A percentile compares a stretch with the other conserved stretches of the same genome.
phyloP scores from a whole-genome alignment of 1,140 invertebrate genomes.

The Macrotrachela quadricornifera region DNA sequence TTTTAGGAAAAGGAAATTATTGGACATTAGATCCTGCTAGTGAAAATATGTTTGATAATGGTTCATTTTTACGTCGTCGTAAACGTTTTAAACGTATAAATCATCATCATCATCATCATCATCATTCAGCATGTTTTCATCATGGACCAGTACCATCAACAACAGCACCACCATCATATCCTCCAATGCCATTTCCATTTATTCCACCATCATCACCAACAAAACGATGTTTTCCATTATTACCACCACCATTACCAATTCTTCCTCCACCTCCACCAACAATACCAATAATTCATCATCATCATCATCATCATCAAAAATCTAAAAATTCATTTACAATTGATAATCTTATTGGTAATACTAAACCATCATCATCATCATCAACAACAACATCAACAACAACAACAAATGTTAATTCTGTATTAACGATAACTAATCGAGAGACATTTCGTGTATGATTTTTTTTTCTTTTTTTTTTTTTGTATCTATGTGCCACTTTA shows the following conservation, averaged over 20 bases:
- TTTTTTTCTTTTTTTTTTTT: too few relatives aligned
- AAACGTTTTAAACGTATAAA: constrained; percentile 67
- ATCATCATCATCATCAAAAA: neutral
- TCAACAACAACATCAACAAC: neutral
- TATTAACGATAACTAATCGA: neutral
- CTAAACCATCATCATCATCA: neutral
- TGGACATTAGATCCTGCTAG: constrained; percentile 90
- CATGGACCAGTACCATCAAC: neutral
- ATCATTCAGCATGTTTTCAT: constrained; percentile 2
- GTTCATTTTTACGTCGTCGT: constrained; percentile 71
- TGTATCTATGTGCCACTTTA: too few relatives aligned
- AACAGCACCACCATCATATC: neutral
- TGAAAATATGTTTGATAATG: constrained; percentile 99
- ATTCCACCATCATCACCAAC: neutral
- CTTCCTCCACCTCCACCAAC: neutral
- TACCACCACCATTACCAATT: neutral
- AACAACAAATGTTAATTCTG: neutral
- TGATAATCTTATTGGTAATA: neutral
- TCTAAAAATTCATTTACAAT: neutral
- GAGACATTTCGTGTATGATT: too few relatives aligned
- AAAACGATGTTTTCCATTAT: too few relatives aligned
- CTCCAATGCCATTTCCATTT: neutral
- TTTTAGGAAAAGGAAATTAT: constrained; percentile 66
- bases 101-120: neutral
- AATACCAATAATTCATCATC: neutral